phyloP scores from a whole-genome alignment of 2,888 invertebrate species.

The Catocala sponsa region DNA sequence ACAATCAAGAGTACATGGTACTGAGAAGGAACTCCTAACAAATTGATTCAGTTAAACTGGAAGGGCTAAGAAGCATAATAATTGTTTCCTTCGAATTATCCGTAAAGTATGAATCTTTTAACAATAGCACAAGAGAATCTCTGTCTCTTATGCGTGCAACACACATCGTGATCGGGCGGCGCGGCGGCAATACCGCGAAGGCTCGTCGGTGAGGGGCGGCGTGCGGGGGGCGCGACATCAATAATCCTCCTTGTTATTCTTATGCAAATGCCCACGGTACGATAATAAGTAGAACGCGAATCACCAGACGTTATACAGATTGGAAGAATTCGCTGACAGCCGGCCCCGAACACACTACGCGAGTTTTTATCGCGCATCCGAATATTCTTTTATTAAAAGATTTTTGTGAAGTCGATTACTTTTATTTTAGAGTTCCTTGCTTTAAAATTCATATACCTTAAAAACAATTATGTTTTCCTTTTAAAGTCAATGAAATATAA shows the following conservation, averaged over 20 bases:
- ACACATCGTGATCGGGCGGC: conserved; percentile 25
- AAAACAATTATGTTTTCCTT: no score
- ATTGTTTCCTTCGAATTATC: no score
- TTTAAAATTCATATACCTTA: no score
- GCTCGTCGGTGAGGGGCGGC: neutral
- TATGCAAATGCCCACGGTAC: conserved; percentile 86
- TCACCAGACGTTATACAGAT: conserved; percentile 85
- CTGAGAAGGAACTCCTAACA: no score
- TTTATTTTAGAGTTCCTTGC: no score
- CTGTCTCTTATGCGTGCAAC: conserved; percentile 42
- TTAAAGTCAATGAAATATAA: no score
- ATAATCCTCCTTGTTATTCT: conserved; percentile 88
- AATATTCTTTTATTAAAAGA: neutral
- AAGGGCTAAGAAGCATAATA: no score
- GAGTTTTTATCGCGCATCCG: conserved; percentile 15
- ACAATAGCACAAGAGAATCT: neutral
- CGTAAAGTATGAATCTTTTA: no score
- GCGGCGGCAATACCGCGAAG: conserved; percentile 16
- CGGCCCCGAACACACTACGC: conserved; percentile 51
- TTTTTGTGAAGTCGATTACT: neutral
- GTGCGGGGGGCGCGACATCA: conserved; percentile 72
- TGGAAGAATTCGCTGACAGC: conserved; percentile 80
- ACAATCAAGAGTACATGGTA: no score
- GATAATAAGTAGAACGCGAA: conserved; percentile 86
- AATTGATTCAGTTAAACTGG: no score